These are phyloP conservation scores for Petaurus breviceps DNA, from an alignment of 2,113 vertebrate genomes.

Conservation along the genomic window DNA sequence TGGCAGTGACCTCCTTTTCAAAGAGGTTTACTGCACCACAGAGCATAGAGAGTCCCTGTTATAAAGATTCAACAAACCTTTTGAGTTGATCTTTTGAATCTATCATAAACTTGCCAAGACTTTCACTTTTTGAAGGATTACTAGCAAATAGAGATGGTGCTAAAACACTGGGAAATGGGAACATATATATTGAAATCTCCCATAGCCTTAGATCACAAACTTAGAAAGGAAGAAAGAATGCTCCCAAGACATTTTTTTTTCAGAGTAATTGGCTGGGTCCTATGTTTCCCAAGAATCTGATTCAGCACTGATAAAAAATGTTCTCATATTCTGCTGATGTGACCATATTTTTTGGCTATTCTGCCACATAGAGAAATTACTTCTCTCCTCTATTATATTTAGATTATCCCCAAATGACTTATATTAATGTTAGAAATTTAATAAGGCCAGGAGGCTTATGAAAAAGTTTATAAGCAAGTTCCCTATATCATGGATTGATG, in stretches of 20 bases:
- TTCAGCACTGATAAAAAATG: background rate
- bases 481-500: background rate
- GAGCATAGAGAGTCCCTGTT: slow-evolving; percentile 15
- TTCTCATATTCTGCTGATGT: background rate
- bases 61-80: background rate
- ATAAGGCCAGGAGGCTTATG: background rate
- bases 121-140: slow-evolving; percentile 30
- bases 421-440: background rate
- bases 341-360: background rate
- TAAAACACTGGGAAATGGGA: slow-evolving; percentile 11
- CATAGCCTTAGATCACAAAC: background rate
- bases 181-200: background rate
- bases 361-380: background rate
- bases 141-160: background rate
- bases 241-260: background rate
- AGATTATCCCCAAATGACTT: slow-evolving; percentile 21
- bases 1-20: background rate
- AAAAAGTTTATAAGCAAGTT: background rate
- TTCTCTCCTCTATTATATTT: background rate
- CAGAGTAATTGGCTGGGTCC: background rate
- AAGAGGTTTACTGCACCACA: background rate
- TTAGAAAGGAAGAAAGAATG: background rate
- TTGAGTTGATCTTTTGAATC: slow-evolving; percentile 8
- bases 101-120: background rate
- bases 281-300: background rate